Conservation (phyloP, 2,113 vertebrate species). For the Eudorcas thomsonii region DNA sequence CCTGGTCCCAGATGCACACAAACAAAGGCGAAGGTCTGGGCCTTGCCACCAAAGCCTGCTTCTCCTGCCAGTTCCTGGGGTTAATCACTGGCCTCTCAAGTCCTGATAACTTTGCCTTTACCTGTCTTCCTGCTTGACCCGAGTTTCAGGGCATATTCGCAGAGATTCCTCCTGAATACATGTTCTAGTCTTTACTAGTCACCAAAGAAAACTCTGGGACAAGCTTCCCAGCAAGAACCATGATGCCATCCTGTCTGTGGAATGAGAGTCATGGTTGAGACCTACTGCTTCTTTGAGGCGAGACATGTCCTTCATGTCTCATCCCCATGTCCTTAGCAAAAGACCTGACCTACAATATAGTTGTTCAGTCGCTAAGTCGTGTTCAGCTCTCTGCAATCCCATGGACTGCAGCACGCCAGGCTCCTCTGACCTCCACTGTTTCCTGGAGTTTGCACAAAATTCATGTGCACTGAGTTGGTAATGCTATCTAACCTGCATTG, state of each 20-base stretch:
- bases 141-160: not conserved
- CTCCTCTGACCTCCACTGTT: not conserved
- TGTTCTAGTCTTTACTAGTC: not conserved
- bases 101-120: not conserved
- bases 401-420: not conserved
- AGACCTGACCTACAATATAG: not conserved
- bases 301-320: not conserved
- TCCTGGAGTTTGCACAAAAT: not conserved
- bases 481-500: not conserved
- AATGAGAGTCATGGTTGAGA: not conserved
- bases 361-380: rapidly evolving
- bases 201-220: not conserved
- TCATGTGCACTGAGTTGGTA: not conserved
- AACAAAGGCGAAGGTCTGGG: not conserved
- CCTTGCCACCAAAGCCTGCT: not conserved
- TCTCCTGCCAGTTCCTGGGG: not conserved
- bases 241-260: not conserved
- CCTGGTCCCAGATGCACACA: not conserved
- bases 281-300: not conserved
- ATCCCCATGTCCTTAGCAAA: not conserved
- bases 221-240: not conserved
- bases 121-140: not conserved
- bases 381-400: not conserved
- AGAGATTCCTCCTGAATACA: not conserved
- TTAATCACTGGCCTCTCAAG: not conserved